Percentiles rank a stretch among this genome's conserved stretches.
Conservation (phyloP, 2,888 invertebrate genomes). For the Catocala fraxini region DNA sequence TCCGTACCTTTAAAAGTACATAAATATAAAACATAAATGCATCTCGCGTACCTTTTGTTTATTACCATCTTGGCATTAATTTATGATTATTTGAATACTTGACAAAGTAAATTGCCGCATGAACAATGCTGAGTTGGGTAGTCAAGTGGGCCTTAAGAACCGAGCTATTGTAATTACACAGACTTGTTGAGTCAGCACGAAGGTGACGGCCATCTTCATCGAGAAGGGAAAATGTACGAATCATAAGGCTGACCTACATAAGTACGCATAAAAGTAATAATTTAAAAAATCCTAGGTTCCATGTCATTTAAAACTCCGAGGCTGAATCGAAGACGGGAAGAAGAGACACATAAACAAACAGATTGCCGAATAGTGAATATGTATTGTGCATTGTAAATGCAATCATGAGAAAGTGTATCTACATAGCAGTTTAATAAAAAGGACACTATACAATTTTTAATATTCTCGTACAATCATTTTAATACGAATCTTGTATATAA, state of each 20-base stretch:
- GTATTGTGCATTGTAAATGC: background rate
- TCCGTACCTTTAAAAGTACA: too few species aligned
- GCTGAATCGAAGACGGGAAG: background rate
- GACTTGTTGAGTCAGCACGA: constrained; percentile 18
- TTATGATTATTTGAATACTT: constrained; percentile 11
- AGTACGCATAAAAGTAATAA: background rate
- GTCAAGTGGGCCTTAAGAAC: background rate
- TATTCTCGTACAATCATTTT: too few species aligned
- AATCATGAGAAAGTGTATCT: background rate
- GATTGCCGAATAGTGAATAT: background rate
- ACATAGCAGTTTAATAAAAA: background rate
- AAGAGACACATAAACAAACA: background rate
- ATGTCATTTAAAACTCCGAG: background rate
- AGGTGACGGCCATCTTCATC: constrained; percentile 13
- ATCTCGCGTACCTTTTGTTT: background rate
- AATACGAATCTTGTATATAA: too few species aligned
- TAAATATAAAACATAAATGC: background rate
- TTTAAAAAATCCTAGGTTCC: background rate
- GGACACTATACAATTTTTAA: too few species aligned
- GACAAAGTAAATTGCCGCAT: constrained; percentile 10
- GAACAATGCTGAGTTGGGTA: constrained; percentile 10
- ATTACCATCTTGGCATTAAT: background rate
- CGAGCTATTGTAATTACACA: constrained; percentile 13
- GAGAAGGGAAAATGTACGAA: constrained; percentile 14
- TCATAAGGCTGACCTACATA: constrained; percentile 10